Evolutionary conservation across 2,888 invertebrate genomes (phyloP).

Genomic region (Phyllotreta cruciferae): DNA sequence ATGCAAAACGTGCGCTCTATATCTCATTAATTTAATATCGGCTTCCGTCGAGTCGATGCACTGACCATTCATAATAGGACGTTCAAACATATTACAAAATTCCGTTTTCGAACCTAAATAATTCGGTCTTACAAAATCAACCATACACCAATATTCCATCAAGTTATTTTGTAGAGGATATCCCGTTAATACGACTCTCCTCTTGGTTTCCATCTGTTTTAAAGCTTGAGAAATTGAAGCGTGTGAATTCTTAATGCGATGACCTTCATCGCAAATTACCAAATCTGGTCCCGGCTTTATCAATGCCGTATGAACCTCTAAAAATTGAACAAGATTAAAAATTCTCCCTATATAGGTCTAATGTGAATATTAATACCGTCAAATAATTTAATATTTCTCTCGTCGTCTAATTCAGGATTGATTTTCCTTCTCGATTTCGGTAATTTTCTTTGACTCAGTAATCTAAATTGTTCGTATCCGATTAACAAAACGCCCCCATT

Average conservation of each 20-base stretch:
- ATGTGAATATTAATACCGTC: conserved; percentile 64
- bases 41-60: conserved; percentile 96
- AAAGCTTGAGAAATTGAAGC: conserved; percentile 95
- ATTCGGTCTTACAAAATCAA: conserved; percentile 97
- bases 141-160: conserved; percentile 98
- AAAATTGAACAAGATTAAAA: conserved; percentile 45
- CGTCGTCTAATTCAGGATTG: conserved; percentile 65
- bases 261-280: conserved; percentile 96
- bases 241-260: conserved; percentile 97
- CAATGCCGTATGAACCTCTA: conserved; percentile 83
- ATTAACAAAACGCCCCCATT: conserved; percentile 93
- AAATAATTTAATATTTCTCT: conserved; percentile 74
- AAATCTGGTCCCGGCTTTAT: conserved; percentile 93
- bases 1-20: conserved; percentile 94
- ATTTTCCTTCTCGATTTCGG: conserved; percentile 70
- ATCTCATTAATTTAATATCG: conserved; percentile 93
- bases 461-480: conserved; percentile 95
- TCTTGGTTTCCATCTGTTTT: conserved; percentile 92
- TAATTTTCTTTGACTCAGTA: conserved; percentile 81
- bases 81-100: conserved; percentile 98
- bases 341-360: neutral
- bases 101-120: conserved; percentile 96
- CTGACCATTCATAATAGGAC: conserved; percentile 98
- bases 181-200: conserved; percentile 95
- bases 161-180: conserved; percentile 98